These are phyloP conservation scores for Holothuria glaberrima DNA, from an alignment of 35 echinoderm and acorn worm species.

Conservation along the genomic window DNA sequence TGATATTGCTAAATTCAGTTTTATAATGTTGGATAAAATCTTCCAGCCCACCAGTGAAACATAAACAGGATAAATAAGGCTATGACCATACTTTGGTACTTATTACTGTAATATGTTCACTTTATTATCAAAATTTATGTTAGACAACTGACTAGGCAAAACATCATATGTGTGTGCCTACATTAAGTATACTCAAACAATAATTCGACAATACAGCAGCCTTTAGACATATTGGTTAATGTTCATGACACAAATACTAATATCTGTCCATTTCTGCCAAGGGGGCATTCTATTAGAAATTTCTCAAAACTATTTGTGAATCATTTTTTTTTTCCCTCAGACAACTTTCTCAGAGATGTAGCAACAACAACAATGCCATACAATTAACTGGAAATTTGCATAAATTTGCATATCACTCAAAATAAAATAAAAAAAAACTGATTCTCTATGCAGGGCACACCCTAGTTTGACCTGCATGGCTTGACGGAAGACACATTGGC, in stretches of 20 bases:
- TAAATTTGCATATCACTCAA: constrained; percentile 40
- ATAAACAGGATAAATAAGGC: no score
- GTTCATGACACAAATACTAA: background rate
- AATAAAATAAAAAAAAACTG: background rate
- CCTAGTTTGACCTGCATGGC: constrained; percentile 15
- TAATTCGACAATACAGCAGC: no score
- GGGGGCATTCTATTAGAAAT: background rate
- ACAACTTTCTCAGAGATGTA: background rate
- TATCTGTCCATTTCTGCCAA: background rate
- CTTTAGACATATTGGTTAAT: background rate
- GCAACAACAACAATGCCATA: background rate
- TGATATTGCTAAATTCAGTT: no score
- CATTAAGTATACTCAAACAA: no score
- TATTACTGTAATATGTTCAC: no score
- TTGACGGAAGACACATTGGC: background rate
- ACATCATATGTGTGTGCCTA: no score
- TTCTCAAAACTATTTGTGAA: background rate
- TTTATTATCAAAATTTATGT: no score
- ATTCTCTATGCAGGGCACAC: background rate
- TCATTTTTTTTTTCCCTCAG: background rate
- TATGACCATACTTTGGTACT: no score
- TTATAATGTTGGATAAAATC: no score
- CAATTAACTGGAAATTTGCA: constrained; percentile 20
- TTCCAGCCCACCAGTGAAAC: no score
- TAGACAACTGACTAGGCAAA: no score